Evolutionary conservation across 1,140 invertebrate species (phyloP), one percentile per base, ranked within the genome.

Genomic region (Lepidurus packardi): DNA sequence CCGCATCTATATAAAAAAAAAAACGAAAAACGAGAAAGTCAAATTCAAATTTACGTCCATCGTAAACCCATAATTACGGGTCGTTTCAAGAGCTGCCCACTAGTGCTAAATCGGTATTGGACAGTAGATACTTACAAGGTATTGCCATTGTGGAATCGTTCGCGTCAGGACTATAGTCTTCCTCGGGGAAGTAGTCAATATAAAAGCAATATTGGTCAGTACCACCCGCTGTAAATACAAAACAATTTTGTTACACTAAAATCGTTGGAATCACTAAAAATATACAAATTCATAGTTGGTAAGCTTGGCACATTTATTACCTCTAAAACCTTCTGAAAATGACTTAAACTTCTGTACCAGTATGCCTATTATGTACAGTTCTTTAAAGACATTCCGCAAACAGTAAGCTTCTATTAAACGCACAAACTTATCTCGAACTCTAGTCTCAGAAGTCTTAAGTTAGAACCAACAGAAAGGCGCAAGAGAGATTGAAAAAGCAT

Each of bases 61-160:
- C 9, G 21, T 65, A 65, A 65, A 13, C 8, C 16, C 13, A 1
- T 65, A n/a, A 65, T 65, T 65, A 65, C 24, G 41, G 74, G 8
- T 25, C 34, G 21, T 24, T 34, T 16, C 10, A 78, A 79, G 13
- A 43, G 21, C 21, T 41, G 16, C n/a, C 3, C 6, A 75, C 41
- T 43, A 42, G 41, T 43, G 41, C 7, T 9, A 75, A 41, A 77
- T 44, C 47, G 34, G 76, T 78, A n/a, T 73, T 74, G 16, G 34
- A 41, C 16, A 24, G 47, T 73, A n/a, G 42, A 65, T 82, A 90
- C 92, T 93, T 89, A 94, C 93, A 94, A 85, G 93, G 93, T 87
- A 95, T 94, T 75, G 93, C 93, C 85, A 92, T 91, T 21, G 93
- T 94, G 13, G 92, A 94, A 84, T 95, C 93, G 82, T 91, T 92